phyloP scores from a whole-genome alignment of 2,797 vertebrate genomes.

The Neostethus bicornis region DNA sequence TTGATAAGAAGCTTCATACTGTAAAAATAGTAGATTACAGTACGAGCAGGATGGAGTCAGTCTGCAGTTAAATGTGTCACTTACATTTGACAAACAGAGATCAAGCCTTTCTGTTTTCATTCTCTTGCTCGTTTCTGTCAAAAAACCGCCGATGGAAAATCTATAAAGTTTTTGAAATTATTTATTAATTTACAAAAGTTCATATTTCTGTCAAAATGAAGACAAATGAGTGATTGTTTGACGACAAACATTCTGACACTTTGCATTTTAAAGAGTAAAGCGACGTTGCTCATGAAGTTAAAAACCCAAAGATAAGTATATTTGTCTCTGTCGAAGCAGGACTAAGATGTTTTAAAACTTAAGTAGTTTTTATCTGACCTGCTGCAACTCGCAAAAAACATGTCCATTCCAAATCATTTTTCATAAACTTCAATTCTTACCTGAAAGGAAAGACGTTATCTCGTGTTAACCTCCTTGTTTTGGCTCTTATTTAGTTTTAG shows the following conservation, averaged over 20 bases:
- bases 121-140: no score
- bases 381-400: no score
- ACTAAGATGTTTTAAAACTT: no score
- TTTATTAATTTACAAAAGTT: neutral
- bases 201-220: no score
- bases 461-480: no score
- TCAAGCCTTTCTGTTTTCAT: neutral
- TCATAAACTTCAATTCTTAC: no score
- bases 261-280: neutral
- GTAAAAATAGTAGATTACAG: neutral
- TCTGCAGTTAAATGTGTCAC: neutral
- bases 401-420: no score
- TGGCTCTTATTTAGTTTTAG: no score
- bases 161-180: neutral
- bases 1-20: slow-evolving; percentile 12
- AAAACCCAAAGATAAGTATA: no score
- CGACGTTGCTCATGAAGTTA: neutral
- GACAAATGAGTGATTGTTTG: neutral
- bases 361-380: no score
- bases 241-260: neutral
- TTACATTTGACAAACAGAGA: neutral
- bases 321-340: no score
- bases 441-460: no score
- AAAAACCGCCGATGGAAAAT: neutral
- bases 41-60: neutral